Conservation (phyloP, 2,888 invertebrate species). For the Hirudinaria manillensis region DNA sequence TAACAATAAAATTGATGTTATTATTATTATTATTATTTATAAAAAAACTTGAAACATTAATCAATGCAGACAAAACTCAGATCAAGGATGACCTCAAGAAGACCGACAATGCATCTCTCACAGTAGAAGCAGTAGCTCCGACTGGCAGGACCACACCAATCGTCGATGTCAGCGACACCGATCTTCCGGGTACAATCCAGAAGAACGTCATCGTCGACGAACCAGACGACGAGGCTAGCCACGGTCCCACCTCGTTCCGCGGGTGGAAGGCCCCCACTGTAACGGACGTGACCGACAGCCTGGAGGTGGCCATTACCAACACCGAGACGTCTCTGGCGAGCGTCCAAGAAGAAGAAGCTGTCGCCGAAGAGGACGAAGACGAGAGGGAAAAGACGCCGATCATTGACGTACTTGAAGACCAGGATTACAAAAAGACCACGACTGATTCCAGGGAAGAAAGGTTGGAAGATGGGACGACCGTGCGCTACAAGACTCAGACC, state of each 20-base stretch:
- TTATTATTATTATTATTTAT: too few relatives aligned
- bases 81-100: too few relatives aligned
- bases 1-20: too few relatives aligned
- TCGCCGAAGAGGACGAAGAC: neutral
- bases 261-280: neutral
- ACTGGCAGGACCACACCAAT: neutral
- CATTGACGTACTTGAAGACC: conserved; percentile 11
- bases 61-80: too few relatives aligned
- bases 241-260: neutral
- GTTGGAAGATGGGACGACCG: conserved; percentile 13
- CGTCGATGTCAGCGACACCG: too few relatives aligned
- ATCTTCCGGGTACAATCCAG: neutral
- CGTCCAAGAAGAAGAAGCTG: neutral
- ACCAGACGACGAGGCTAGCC: neutral
- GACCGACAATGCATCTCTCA: neutral
- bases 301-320: neutral
- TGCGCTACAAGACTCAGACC: conserved; percentile 26
- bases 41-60: neutral
- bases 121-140: neutral
- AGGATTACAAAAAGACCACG: conserved; percentile 1
- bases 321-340: neutral
- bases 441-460: neutral
- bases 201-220: neutral
- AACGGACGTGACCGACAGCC: neutral
- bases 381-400: conserved; percentile 27